Evolutionary conservation across 2,113 vertebrate genomes (phyloP).

Genomic region (Porphyrio hochstetteri): DNA sequence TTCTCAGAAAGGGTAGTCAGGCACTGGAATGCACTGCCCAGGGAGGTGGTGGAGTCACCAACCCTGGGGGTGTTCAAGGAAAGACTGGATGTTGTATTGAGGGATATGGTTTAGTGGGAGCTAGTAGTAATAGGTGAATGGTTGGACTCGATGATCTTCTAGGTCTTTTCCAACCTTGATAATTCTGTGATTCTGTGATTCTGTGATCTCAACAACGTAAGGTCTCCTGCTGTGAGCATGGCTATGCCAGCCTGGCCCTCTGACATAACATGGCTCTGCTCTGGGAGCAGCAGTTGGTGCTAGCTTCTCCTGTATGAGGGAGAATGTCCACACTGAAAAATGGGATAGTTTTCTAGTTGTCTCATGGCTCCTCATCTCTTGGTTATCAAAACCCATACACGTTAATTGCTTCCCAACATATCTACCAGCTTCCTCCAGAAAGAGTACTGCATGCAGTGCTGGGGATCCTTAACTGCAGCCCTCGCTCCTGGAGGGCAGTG

Average conservation of each 20-base stretch:
- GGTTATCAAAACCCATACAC: background rate
- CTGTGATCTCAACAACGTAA: background rate
- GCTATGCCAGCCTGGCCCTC: background rate
- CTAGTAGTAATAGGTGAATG: too few species aligned
- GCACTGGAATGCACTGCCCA: too few species aligned
- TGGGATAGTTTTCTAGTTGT: background rate
- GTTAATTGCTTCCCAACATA: background rate
- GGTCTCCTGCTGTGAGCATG: background rate
- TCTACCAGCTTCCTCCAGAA: background rate
- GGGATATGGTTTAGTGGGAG: too few species aligned
- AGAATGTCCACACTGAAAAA: background rate
- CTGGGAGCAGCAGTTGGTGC: background rate
- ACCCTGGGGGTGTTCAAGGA: too few species aligned
- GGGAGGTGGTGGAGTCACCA: too few species aligned
- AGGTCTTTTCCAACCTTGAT: too few species aligned
- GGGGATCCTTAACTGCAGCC: background rate
- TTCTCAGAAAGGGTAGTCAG: too few species aligned
- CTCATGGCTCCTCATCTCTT: background rate
- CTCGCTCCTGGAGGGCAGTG: background rate
- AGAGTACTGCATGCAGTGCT: accelerated
- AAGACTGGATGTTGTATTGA: too few species aligned
- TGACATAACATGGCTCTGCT: background rate
- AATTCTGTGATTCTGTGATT: too few species aligned
- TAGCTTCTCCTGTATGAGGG: background rate
- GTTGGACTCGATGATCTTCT: too few species aligned